Percentiles rank a stretch among this genome's conserved stretches.
phyloP scores from a whole-genome alignment of 2,888 invertebrate species.

The Trissoscelio sp. region DNA sequence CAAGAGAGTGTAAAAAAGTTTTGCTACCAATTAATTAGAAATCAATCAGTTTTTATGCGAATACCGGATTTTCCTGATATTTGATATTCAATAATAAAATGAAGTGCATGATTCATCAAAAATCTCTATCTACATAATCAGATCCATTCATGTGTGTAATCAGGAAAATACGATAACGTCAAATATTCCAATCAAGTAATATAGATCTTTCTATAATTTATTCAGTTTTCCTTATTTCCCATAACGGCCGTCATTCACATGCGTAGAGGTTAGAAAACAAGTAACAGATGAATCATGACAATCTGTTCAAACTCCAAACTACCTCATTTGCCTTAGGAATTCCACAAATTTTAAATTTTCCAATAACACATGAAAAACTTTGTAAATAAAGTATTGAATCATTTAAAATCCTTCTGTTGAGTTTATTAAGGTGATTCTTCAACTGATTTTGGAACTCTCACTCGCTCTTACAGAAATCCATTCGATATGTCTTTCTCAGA shows the following conservation, averaged over 20 bases:
- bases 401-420: too few species aligned
- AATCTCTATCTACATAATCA: constrained; percentile 38
- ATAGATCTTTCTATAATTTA: neutral
- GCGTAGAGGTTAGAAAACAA: neutral
- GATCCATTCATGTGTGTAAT: constrained; percentile 25
- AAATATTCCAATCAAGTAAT: neutral
- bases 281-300: neutral
- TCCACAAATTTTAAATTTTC: neutral
- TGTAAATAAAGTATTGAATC: too few species aligned
- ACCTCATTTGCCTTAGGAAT: neutral
- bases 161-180: constrained; percentile 25
- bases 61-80: constrained; percentile 32
- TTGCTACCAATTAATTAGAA: constrained; percentile 9
- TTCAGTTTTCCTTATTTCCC: constrained; percentile 1
- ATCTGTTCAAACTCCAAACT: neutral
- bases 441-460: too few species aligned
- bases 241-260: neutral
- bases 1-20: neutral
- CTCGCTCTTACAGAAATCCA: too few species aligned
- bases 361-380: neutral
- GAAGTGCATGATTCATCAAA: constrained; percentile 38
- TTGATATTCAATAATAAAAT: constrained; percentile 23
- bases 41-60: constrained; percentile 26
- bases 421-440: too few species aligned
- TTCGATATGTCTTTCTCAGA: too few species aligned